Percentiles rank a stretch among this genome's conserved stretches.
These are phyloP conservation scores for Muscicapa adusta DNA, from an alignment of 2,113 vertebrate genomes.

Conservation along the genomic window DNA sequence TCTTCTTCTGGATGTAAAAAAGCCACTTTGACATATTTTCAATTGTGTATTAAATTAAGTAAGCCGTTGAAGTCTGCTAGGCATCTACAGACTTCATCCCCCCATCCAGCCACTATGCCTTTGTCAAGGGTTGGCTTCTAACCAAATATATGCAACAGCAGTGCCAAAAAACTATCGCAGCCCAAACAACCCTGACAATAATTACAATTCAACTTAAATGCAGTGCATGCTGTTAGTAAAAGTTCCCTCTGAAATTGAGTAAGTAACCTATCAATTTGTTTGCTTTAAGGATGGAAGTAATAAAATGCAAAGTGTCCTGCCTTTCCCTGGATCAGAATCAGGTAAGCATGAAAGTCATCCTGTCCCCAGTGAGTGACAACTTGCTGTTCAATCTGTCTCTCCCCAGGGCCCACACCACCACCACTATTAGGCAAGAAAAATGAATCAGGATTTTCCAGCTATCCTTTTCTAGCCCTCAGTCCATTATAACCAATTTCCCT, in stretches of 20 bases:
- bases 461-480: not conserved
- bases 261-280: not conserved
- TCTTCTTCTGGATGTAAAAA: not conserved
- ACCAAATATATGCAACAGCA: not conserved
- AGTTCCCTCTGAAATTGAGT: not conserved
- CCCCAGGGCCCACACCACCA: not conserved
- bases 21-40: not conserved
- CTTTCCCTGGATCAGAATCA: not conserved
- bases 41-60: not conserved
- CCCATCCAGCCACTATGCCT: not conserved
- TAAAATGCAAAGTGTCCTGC: not conserved
- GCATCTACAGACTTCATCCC: not conserved
- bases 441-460: not conserved
- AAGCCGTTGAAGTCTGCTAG: not conserved
- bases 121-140: not conserved
- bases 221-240: not conserved
- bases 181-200: not conserved
- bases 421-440: not conserved
- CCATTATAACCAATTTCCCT: not conserved
- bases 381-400: not conserved
- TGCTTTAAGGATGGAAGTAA: not conserved
- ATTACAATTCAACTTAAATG: not conserved
- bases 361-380: not conserved
- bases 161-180: not conserved
- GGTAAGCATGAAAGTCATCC: not conserved